Base-by-base conservation (phyloP, 2,888 invertebrate genomes). In the Ellobium chinense region DNA sequence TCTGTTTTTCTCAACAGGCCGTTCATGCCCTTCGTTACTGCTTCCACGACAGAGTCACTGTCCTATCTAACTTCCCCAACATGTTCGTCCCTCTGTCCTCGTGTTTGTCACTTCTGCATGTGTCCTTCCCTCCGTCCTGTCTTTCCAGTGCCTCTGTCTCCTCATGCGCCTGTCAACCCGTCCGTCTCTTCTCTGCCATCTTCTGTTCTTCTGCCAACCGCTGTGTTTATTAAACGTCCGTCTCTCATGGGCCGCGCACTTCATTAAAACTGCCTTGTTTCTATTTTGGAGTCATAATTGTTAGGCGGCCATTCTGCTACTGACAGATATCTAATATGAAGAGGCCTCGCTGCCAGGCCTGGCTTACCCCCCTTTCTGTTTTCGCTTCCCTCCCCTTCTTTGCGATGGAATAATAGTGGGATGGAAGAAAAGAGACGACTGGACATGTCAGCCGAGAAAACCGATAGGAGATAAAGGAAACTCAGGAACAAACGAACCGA, bases 261-360 rank as follows among this genome's bases (percentile, higher is more conserved):
- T 68, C 68, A 68, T 68, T 68, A 68, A 68, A 68, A 68, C 68
- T 21, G 21, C n/a, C n/a, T 39, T n/a, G 68, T 36, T 39, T n/a
- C 39, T 68, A 68, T 68, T 68, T 68, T 68, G n/a, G 39, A 37
- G 27, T 39, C 39, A 68, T 68, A 68, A 68, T 68, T 68, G 68
- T 39, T 12, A 27, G 68, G 39, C 37, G 24, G 12, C 68, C 34
- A 68, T 68, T 68, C 68, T 68, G 68, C 27, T 7, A 1, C 14
- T 68, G 68, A 68, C 68, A 68, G 68, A 68, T 68, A 39, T 68
- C 68, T 68, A 37, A 68, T 68, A 68, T 68, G 39, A 68, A 39
- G 68, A 68, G 68, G 3, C 24, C 24, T 27, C n/a, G 39, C 27
- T 18, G 68, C 39, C 68, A 39, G 39, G 4, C 68, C 24, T n/a